Base-by-base conservation (phyloP, 2,113 vertebrate species). In the Cololabis saira region DNA sequence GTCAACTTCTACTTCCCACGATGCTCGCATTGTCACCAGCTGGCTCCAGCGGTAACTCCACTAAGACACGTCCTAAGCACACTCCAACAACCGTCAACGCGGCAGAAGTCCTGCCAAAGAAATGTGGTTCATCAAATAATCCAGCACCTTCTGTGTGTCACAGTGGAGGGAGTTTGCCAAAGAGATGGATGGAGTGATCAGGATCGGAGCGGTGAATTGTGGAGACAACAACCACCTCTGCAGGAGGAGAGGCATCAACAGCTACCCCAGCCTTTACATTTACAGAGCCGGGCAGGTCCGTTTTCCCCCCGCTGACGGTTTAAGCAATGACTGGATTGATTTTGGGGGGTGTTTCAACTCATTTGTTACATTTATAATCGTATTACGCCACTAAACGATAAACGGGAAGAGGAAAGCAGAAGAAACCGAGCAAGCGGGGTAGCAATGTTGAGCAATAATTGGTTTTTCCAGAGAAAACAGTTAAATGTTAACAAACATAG, bases 121-220 rank as follows among this genome's bases (percentile, higher is more conserved):
- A 37, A 30, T 30, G 30, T 30, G 8, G 3, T 30, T 3, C 8
- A 37, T 11, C 10, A 7, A 37, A 37, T 7, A 37, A 37, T 11
- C 10, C 3, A 37, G 1, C 33, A 37, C 6, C 33, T 4, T 17
- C 10, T 45, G 18, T 57, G 14, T 51, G 18, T 63, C 14, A 40
- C 64, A 99, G 97, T 99, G 98, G 98, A 94, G 98, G 81, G 95
- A 98, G 51, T 96, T 98, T 93, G 95, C 98, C 30, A 99, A 96
- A 83, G 98, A 98, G 86, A 96, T 99, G 92, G 97, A 99, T 62
- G 96, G 96, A 21, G 92, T 98, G 57, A 94, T 99, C 66, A 89
- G 96, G 50, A 97, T 99, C 8, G 95, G 95, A 70, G 98, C 98
- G 0, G 97, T 99, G 48, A 99, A 99, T 90, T 99, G 98, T 78